Percentiles rank a stretch among this genome's conserved stretches.
Conservation (phyloP, 2,888 invertebrate genomes). For the Synergus japonicus region DNA sequence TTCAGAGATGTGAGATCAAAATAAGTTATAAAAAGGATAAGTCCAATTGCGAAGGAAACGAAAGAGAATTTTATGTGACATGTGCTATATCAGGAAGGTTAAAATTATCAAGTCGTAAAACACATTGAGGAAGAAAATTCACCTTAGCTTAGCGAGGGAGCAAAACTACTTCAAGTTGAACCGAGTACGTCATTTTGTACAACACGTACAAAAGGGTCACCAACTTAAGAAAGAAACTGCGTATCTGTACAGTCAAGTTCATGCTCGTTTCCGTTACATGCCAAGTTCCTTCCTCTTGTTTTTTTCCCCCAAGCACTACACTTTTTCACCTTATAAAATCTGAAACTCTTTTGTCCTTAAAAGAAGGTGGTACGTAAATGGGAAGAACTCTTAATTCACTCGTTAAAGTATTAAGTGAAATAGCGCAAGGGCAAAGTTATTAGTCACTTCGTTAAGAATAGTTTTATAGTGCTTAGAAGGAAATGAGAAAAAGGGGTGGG, state of each 20-base stretch:
- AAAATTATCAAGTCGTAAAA: background rate
- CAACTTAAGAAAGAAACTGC: slow-evolving; percentile 23
- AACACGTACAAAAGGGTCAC: slow-evolving; percentile 8
- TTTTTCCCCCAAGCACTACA: slow-evolving; percentile 4
- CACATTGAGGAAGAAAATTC: background rate
- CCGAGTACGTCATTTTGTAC: background rate
- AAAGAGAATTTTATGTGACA: no score
- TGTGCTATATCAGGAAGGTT: no score
- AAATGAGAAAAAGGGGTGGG: background rate
- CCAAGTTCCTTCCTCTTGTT: slow-evolving; percentile 27
- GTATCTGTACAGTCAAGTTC: slow-evolving; percentile 1
- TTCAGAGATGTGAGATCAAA: no score
- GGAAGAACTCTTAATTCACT: slow-evolving; percentile 18
- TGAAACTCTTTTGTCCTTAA: slow-evolving; percentile 28
- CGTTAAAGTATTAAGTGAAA: background rate
- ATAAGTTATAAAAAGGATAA: no score
- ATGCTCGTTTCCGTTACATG: slow-evolving; percentile 6
- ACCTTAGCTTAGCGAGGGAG: background rate
- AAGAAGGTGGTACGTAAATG: background rate
- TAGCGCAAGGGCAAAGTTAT: slow-evolving; percentile 7
- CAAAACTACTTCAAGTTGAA: slow-evolving; percentile 3
- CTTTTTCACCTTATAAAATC: slow-evolving; percentile 18
- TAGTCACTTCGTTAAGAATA: background rate
- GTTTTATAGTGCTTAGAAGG: background rate
- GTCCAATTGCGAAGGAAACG: no score